phyloP scores from a whole-genome alignment of 2,797 vertebrate genomes.

The Moxostoma hubbsi region DNA sequence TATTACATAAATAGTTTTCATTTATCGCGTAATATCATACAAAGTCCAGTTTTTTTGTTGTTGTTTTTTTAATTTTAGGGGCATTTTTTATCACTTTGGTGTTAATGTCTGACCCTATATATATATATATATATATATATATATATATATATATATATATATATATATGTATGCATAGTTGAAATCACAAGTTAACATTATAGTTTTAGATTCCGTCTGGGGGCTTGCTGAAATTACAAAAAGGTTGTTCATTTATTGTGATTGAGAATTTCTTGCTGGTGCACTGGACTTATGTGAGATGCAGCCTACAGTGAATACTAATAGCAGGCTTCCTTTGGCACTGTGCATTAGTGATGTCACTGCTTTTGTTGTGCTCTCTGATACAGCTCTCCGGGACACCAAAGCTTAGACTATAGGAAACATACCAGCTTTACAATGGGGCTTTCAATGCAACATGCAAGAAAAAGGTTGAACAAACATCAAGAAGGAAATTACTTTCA shows the following conservation, averaged over 20 bases:
- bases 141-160: too few species aligned
- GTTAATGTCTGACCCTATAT: too few species aligned
- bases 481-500: too few species aligned
- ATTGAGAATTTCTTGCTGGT: conserved; percentile 26
- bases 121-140: too few species aligned
- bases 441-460: conserved; percentile 2
- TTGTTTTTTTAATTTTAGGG: too few species aligned
- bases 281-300: conserved; percentile 41
- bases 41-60: too few species aligned
- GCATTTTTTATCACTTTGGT: too few species aligned
- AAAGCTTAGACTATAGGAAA: conserved; percentile 29
- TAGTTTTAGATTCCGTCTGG: neutral
- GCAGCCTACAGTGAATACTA: conserved; percentile 65
- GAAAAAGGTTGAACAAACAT: neutral
- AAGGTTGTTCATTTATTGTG: too few species aligned
- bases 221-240: neutral
- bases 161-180: neutral
- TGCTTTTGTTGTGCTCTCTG: conserved; percentile 27
- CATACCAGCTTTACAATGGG: neutral
- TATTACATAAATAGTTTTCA: too few species aligned
- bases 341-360: conserved; percentile 56
- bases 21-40: too few species aligned
- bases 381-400: neutral
- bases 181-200: neutral
- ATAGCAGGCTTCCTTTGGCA: conserved; percentile 62